Base-by-base conservation (phyloP, 2,113 vertebrate genomes). In the Centropus unirufus region DNA sequence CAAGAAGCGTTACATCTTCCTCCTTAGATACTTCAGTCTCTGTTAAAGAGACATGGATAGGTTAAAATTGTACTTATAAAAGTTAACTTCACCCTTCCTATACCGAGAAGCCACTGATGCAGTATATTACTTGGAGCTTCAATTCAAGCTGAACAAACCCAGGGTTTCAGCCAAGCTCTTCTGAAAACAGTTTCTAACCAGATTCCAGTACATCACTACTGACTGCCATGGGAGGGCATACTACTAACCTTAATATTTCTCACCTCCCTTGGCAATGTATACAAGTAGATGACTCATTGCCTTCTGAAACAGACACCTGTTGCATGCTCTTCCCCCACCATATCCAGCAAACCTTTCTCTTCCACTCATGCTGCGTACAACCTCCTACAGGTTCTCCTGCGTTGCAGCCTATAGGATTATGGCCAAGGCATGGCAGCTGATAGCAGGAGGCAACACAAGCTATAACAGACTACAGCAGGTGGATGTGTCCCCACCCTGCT, bases 241-340 rank as follows among this genome's bases (percentile, higher is more conserved):
- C 30, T 23, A 36, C 11, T n/a, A 27, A 70, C 17, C 27, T 54
- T 27, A 62, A 49, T 9, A 20, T 46, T 85, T 90, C 49, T 92
- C 58, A 80, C n/a, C 15, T 85, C n/a, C 0, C 0, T 0, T 63
- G 36, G 24, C 36, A 93, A 84, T 39, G 57, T 5, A 13, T 3
- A 11, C 29, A 79, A 67, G 9, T 68, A 51, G 47, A 82, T 14
- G 34, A 64, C 18, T 67, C 36, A 24, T 23, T 11, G 11, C 5
- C 15, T 91, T 80, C 51, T 24, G 62, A 83, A 93, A 46, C 6
- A 85, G n/a, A 52, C 13, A 40, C 3, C 19, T 11, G 10, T 21
- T 70, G 21, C 18, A 22, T 26, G 5, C 9, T 69, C 15, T 63
- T 84, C 14, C 20, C 6, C 51, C 42, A 58, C 6, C n/a, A 69